Evolutionary conservation across 2,113 vertebrate genomes (phyloP).

Genomic region (Otocyon megalotis): DNA sequence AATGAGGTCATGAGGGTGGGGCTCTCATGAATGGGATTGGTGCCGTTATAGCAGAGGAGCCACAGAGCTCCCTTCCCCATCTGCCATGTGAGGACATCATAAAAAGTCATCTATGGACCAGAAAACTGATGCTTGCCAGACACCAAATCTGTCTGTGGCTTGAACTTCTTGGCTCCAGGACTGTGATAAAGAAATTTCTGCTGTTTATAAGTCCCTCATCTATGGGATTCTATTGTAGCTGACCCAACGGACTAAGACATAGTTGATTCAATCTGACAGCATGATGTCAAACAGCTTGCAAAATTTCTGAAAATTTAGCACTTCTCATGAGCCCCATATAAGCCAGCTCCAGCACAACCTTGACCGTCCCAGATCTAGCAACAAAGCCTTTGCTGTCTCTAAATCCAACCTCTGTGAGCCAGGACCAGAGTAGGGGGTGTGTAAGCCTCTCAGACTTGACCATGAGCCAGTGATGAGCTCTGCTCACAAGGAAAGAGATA

Average conservation of each 20-base stretch:
- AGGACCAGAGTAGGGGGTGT: too few species aligned
- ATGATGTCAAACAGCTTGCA: not conserved
- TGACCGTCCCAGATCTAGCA: not conserved
- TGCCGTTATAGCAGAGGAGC: not conserved
- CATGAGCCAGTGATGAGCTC: not conserved
- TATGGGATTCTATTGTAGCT: not conserved
- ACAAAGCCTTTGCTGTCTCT: not conserved
- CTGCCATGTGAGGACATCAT: not conserved
- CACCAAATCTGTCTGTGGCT: not conserved
- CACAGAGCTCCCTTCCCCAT: not conserved
- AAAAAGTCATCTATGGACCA: not conserved
- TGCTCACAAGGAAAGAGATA: not conserved
- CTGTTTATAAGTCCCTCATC: not conserved
- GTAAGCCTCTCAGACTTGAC: not conserved
- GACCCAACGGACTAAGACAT: not conserved
- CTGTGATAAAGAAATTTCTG: not conserved
- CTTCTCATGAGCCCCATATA: not conserved
- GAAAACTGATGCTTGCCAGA: not conserved
- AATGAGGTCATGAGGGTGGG: not conserved
- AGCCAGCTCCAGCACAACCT: not conserved
- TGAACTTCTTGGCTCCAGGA: not conserved
- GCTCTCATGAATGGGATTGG: not conserved
- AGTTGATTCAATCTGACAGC: not conserved
- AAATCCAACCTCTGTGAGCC: not conserved
- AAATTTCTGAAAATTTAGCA: not conserved